Percentiles rank a stretch among this genome's conserved stretches.
phyloP scores from a whole-genome alignment of 1,140 invertebrate species.

The Geopemphigus sp. region DNA sequence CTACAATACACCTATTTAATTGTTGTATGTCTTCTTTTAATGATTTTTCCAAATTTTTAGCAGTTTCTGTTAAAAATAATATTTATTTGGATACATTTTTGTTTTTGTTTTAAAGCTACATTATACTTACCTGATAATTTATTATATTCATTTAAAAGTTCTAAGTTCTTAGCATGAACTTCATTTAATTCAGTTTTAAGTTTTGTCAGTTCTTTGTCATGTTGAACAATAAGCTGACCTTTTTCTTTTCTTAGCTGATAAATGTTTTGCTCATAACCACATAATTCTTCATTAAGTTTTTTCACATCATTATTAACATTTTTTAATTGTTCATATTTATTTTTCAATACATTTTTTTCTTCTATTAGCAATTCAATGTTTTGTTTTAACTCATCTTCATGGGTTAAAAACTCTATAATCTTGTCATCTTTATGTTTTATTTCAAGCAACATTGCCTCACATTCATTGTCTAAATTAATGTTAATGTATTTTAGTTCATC shows the following conservation, averaged over 20 bases:
- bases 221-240: conserved; percentile 26
- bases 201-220: conserved; percentile 30
- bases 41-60: conserved; percentile 41
- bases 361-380: conserved; percentile 1
- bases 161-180: conserved; percentile 19
- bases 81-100: neutral
- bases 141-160: conserved; percentile 19
- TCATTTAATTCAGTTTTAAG: conserved; percentile 9
- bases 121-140: conserved; percentile 19
- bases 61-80: neutral
- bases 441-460: conserved; percentile 28
- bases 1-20: conserved; percentile 39
- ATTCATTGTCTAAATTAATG: conserved; percentile 13
- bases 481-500: conserved; percentile 7
- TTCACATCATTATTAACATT: conserved; percentile 30
- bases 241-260: conserved; percentile 39
- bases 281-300: conserved; percentile 37
- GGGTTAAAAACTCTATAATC: neutral
- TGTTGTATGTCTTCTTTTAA: conserved; percentile 42
- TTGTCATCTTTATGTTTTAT: conserved; percentile 24
- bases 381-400: neutral
- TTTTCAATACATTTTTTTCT: conserved; percentile 30
- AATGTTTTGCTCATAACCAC: conserved; percentile 33
- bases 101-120: neutral
- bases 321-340: conserved; percentile 19